phyloP scores from a whole-genome alignment of 2,797 vertebrate species.

The Pseudomugil tenellus region DNA sequence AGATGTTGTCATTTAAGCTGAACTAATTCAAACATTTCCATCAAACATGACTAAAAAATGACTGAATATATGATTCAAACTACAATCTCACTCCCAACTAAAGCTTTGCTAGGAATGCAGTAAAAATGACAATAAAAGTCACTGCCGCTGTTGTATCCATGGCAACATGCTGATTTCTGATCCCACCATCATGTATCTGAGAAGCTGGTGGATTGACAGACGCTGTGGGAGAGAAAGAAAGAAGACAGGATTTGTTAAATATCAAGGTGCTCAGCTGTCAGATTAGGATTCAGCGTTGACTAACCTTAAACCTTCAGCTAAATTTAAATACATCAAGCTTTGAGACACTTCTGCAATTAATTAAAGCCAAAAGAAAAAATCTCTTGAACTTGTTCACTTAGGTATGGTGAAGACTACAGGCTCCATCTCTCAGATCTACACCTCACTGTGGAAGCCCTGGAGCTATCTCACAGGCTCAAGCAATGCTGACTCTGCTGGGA shows the following conservation, averaged over 20 bases:
- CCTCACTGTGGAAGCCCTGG: slow-evolving; percentile 81
- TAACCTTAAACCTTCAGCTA: slow-evolving; percentile 7
- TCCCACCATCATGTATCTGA: slow-evolving; percentile 34
- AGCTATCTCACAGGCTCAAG: slow-evolving; percentile 72
- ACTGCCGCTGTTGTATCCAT: slow-evolving; percentile 62
- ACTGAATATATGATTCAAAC: slow-evolving; percentile 1
- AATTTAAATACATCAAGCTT: slow-evolving; percentile 21
- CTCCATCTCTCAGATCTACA: slow-evolving; percentile 76
- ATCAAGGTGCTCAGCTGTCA: slow-evolving; percentile 25
- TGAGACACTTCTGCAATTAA: slow-evolving; percentile 3
- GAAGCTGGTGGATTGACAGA: slow-evolving; percentile 55
- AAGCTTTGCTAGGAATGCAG: slow-evolving; percentile 33
- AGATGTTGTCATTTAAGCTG: neutral
- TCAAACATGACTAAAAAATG: neutral
- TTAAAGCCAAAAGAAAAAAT: slow-evolving; percentile 14
- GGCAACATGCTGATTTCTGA: slow-evolving; percentile 59
- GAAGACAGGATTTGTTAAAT: slow-evolving; percentile 25
- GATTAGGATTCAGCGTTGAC: slow-evolving; percentile 7
- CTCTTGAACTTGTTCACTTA: slow-evolving; percentile 44
- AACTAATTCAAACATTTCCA: neutral
- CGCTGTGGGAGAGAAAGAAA: slow-evolving; percentile 11
- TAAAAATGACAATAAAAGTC: slow-evolving; percentile 56
- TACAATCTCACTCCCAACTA: slow-evolving; percentile 14
- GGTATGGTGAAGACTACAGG: slow-evolving; percentile 64
- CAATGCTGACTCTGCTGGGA: slow-evolving; percentile 52